A percentile compares a stretch with the other conserved stretches of the same genome.
Conservation (phyloP, 2,888 invertebrate genomes). For the Ditula angustiorana region DNA sequence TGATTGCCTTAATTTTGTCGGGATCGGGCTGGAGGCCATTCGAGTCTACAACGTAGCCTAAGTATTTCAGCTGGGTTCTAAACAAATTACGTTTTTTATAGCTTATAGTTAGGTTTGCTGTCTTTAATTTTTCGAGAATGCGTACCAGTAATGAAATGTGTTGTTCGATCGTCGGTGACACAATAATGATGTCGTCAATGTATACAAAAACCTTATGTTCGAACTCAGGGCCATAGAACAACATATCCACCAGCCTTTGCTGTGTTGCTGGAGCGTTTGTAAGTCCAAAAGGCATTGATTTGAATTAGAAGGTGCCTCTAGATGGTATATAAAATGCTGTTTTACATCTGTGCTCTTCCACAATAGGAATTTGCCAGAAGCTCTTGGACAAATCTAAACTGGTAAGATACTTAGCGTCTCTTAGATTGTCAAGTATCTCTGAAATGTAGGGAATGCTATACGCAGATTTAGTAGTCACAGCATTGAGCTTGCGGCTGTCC, state of each 20-base stretch:
- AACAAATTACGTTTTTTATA: too few relatives aligned
- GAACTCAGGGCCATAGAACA: conserved; percentile 11
- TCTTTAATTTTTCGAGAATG: too few relatives aligned
- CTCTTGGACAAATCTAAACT: background rate
- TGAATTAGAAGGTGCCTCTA: background rate
- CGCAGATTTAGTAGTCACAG: too few relatives aligned
- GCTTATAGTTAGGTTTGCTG: too few relatives aligned
- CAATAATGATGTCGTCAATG: background rate
- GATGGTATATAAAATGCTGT: conserved; percentile 21
- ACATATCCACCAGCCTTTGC: conserved; percentile 1
- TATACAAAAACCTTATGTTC: conserved; percentile 1
- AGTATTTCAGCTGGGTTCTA: too few relatives aligned
- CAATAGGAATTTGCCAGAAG: conserved; percentile 20
- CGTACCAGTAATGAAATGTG: too few relatives aligned
- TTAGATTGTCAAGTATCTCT: too few relatives aligned
- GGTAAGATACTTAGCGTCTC: background rate
- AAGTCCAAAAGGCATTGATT: background rate
- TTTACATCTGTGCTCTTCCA: background rate
- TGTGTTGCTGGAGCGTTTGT: conserved; percentile 13
- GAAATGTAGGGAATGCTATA: conserved; percentile 6
- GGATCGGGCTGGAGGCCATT: too few relatives aligned
- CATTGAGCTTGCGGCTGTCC: conserved; percentile 5
- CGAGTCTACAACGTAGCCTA: too few relatives aligned
- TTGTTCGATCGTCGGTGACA: too few relatives aligned
- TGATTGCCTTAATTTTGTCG: too few relatives aligned